Percentiles rank a stretch among this genome's conserved stretches.
These are phyloP conservation scores for Anisognathus igniventris DNA, from an alignment of 2,797 vertebrate genomes.

Conservation along the genomic window DNA sequence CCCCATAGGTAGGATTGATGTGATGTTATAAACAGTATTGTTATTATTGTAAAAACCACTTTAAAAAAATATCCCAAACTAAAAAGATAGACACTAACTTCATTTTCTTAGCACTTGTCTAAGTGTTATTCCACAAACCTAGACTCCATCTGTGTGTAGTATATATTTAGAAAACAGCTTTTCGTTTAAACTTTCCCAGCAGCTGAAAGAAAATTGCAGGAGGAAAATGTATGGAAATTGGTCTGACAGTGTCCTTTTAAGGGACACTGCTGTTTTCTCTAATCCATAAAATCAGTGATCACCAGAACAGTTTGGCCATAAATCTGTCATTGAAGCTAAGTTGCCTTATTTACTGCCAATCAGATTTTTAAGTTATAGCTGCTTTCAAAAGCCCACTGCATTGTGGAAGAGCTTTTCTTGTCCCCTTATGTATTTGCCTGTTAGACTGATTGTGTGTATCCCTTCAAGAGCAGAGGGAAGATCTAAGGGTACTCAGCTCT, in stretches of 20 bases:
- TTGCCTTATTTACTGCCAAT: background rate
- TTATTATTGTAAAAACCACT: background rate
- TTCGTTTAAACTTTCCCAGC: background rate
- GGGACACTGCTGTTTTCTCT: background rate
- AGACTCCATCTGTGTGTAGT: conserved; percentile 38
- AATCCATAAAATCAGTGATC: conserved; percentile 19
- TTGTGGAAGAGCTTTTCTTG: background rate
- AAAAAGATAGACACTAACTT: background rate
- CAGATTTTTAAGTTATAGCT: background rate
- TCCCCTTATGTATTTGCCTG: background rate
- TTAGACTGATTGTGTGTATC: background rate
- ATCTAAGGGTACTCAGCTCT: background rate
- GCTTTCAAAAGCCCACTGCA: background rate
- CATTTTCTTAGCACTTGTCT: conserved; percentile 43
- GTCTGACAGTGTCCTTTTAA: background rate
- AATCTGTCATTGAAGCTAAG: background rate
- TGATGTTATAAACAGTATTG: background rate
- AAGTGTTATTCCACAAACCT: conserved; percentile 60
- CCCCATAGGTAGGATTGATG: background rate
- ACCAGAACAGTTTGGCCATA: background rate
- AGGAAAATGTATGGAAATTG: conserved; percentile 12
- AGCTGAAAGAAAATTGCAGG: background rate
- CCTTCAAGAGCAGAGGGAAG: background rate
- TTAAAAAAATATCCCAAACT: background rate
- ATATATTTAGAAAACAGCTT: conserved; percentile 54